Evolutionary conservation across 2,888 invertebrate species (phyloP), one percentile per base, ranked within the genome.

Genomic region (Galeopsomyia nigrocyanea): DNA sequence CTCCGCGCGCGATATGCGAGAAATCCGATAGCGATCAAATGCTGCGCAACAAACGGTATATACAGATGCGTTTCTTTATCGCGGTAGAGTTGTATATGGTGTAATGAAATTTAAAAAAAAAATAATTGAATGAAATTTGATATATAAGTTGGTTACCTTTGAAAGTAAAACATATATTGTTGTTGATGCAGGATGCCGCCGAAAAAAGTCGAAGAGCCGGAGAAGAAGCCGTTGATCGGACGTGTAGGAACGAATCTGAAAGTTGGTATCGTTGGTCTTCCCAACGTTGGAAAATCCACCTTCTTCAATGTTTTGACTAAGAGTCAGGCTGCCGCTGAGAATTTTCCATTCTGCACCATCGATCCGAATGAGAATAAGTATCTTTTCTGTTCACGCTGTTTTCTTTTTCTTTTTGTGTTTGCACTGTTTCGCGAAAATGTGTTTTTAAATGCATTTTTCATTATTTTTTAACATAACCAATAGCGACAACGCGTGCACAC

Each of bases 301-400:
- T 99, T 99, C 89, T 99, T 99, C 90, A 99, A 99, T 88, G 98
- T 99, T 26, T 88, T 99, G 77, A 99, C 99, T 46, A 97, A 99
- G 87, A 98, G 98, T 86, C 94, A 95, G 83, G 99, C 97, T 7
- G 94, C 97, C 68, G 99, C 99, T 65, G 99, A 99, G 87, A 99
- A 99, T 87, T 99, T 99, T 86, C 99, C 99, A 0, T 99, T 99
- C 90, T 99, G 99, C 90, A 99, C 99, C 87, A 99, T 99, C 86
- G 98, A 99, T 88, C 99, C 99, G 61, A 99, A 99, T 95, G 99
- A 99, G 92, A 98, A 96, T 97, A 95, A 97, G 97, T 96, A 93
- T 92, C 77, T 79, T 75, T 65, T 72, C 46, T 9, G 50, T 62
- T 19, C 22, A 3, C 17, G 22, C 53, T 51, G 14, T 31, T 53